Evolutionary conservation across 2,888 invertebrate species (phyloP), one percentile per base, ranked within the genome.

Genomic region (Bombylius discolor): DNA sequence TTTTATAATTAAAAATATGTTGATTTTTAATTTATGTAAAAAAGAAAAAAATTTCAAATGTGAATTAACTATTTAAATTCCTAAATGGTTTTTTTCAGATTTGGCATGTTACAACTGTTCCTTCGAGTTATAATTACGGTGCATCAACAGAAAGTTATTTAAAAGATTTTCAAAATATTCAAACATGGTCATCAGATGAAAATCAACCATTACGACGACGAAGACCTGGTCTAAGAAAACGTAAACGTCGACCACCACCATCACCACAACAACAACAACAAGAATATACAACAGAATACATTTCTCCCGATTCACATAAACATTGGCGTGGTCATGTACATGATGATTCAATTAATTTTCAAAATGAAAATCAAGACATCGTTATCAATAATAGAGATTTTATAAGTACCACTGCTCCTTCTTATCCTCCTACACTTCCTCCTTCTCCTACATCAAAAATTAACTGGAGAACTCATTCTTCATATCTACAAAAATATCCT

Each of bases 181-280:
- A 7, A 11, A 11, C 63, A 12, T 67, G 68, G 39, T 66, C 66
- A 12, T 76, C 76, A 76, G 70, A 71, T 51, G 63, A 64, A 45
- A 68, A 42, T 42, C 39, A 42, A 11, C 39, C 65, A 5, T 65
- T 68, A 34, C 74, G 73, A 36, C 72, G 73, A 56, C 64, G 67
- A 0, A 71, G 76, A 64, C 60, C 59, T 1, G 72, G 78, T 6
- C 71, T 71, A 4, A 76, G 82, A 12, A 83, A 83, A 71, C 77
- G 83, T 56, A 83, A 81, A 70, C 54, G 33, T 61, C 62, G 39
- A 62, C 63, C n/a, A 60, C 64, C 5, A 57, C 55, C 7, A 50
- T 36, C 58, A 64, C 62, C 8, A 59, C 67, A 12, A 39, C 59
- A 31, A 63, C 64, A 5, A 57, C 55, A 8, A 50, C 39, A 59